Conservation (phyloP, 2,888 invertebrate genomes). For the Harpagoxenus sublaevis region DNA sequence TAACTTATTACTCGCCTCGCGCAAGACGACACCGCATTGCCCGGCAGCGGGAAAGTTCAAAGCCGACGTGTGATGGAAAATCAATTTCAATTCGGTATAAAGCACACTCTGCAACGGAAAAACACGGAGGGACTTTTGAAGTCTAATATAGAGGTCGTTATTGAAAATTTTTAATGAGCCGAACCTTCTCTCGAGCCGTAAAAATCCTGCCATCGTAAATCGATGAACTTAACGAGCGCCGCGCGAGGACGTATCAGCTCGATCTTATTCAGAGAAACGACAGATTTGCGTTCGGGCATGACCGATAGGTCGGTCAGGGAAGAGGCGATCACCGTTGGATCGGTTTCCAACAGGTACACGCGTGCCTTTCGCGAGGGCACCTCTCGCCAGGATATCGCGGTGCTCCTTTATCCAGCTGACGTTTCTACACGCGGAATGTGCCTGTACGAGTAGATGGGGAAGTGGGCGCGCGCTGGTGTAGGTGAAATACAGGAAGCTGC, state of each 20-base stretch:
- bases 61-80: conserved; percentile 29
- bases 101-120: background rate
- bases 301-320: conserved; percentile 64
- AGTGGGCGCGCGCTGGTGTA: conserved; percentile 52
- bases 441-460: conserved; percentile 33
- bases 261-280: conserved; percentile 52
- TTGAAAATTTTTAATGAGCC: conserved; percentile 20
- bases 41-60: conserved; percentile 20
- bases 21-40: conserved; percentile 51
- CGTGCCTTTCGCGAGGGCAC: conserved; percentile 63
- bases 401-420: conserved; percentile 53
- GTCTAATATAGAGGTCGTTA: background rate
- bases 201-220: background rate
- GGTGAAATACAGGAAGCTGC: conserved; percentile 75
- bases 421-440: conserved; percentile 31
- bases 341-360: conserved; percentile 73
- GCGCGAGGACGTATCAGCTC: background rate
- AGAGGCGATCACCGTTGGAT: conserved; percentile 72
- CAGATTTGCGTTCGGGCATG: conserved; percentile 66
- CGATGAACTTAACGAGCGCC: conserved; percentile 17
- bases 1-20: conserved; percentile 63
- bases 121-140: background rate
- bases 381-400: conserved; percentile 57
- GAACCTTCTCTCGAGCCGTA: background rate
- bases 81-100: conserved; percentile 12